Percentiles rank a stretch among this genome's conserved stretches.
phyloP scores from a whole-genome alignment of 2,113 vertebrate genomes.

The Peromyscus maniculatus region DNA sequence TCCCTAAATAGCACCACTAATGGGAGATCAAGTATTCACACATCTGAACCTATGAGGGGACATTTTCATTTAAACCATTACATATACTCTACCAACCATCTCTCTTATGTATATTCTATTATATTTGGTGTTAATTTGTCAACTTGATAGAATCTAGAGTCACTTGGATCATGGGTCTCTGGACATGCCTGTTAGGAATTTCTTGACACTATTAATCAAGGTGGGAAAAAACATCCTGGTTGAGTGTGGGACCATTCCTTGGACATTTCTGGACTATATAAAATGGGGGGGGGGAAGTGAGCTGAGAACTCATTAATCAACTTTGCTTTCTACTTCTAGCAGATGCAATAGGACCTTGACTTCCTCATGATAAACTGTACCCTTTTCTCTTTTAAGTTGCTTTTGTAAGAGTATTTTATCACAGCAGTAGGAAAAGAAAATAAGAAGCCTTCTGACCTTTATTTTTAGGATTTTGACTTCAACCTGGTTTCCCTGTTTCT shows the following conservation, averaged over 20 bases:
- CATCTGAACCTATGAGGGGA: neutral
- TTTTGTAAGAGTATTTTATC: neutral
- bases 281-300: neutral
- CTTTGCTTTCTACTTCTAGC: neutral
- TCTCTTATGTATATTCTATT: neutral
- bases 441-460: neutral
- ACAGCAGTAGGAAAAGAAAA: neutral
- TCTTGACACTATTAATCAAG: too few species aligned
- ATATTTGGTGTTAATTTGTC: neutral
- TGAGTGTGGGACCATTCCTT: too few species aligned
- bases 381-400: neutral
- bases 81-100: neutral
- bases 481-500: neutral
- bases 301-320: neutral
- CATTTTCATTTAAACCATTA: neutral
- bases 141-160: neutral
- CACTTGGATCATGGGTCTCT: neutral
- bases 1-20: neutral
- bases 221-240: too few species aligned
- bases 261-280: neutral
- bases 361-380: too few species aligned
- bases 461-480: neutral
- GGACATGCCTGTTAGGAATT: neutral
- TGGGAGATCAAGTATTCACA: neutral
- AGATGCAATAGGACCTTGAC: neutral